Percentiles rank a stretch among this genome's conserved stretches.
Conservation (phyloP, 2,113 vertebrate species). For the Illadopsis cleaveri region DNA sequence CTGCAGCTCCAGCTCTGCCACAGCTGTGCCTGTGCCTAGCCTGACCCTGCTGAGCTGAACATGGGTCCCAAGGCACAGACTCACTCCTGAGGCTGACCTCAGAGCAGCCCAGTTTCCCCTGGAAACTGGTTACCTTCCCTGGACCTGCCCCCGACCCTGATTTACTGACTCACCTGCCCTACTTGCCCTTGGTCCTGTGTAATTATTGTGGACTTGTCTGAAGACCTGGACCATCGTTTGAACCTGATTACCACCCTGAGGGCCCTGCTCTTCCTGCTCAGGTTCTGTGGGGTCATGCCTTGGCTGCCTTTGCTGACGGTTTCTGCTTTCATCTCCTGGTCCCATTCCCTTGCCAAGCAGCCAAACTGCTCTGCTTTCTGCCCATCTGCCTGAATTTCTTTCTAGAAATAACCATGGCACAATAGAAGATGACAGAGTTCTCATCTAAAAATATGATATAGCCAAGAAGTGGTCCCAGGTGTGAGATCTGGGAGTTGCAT, state of each 20-base stretch:
- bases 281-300: not conserved
- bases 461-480: not conserved
- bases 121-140: not conserved
- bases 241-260: not conserved
- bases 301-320: not conserved
- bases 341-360: not conserved
- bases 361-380: not conserved
- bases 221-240: not conserved
- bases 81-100: not conserved
- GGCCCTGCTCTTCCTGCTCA: not conserved
- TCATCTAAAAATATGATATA: not conserved
- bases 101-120: not conserved
- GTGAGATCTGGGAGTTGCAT: not conserved
- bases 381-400: not conserved
- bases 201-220: not conserved
- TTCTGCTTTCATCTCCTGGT: not conserved
- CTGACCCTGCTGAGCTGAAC: not conserved
- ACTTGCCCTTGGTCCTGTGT: not conserved
- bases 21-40: not conserved
- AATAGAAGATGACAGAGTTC: not conserved
- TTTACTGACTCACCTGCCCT: not conserved
- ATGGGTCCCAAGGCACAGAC: fast-evolving
- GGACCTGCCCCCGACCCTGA: not conserved
- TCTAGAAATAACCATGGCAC: not conserved
- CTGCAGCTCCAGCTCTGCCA: not conserved